phyloP scores from a whole-genome alignment of 2,113 vertebrate species.

The Aldabrachelys gigantea region DNA sequence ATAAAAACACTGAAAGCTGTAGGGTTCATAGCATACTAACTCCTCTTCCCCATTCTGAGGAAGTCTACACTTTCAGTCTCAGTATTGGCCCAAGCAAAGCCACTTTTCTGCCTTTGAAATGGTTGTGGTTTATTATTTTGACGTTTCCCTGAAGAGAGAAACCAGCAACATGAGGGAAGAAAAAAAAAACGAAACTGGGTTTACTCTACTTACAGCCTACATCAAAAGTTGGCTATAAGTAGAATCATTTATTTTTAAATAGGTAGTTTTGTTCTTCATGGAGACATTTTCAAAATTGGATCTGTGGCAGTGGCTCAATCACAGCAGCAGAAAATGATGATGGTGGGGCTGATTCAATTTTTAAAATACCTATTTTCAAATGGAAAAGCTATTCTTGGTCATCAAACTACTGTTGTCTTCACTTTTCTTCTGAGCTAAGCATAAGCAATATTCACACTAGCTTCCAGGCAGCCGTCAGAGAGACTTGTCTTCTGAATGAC shows the following conservation, averaged over 20 bases:
- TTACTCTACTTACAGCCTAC: neutral
- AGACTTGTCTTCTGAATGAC: neutral
- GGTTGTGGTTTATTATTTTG: neutral
- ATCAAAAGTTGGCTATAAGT: neutral
- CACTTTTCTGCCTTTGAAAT: neutral
- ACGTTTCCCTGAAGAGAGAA: neutral
- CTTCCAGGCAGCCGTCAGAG: neutral
- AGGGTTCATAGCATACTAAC: neutral
- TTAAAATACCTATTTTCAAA: neutral
- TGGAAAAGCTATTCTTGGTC: neutral
- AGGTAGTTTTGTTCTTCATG: neutral
- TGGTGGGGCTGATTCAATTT: neutral
- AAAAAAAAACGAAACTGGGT: neutral
- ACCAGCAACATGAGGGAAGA: neutral
- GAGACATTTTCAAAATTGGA: neutral
- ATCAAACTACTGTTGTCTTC: neutral
- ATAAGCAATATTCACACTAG: neutral
- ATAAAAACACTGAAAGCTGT: neutral
- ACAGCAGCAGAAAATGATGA: neutral
- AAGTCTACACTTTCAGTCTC: neutral
- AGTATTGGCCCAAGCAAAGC: neutral
- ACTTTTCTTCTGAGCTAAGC: neutral
- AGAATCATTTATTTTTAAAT: conserved; percentile 2
- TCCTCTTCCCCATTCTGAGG: neutral
- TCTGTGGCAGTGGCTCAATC: neutral